Evolutionary conservation across 1,140 invertebrate genomes (phyloP).

Genomic region (Teleogryllus occipitalis): DNA sequence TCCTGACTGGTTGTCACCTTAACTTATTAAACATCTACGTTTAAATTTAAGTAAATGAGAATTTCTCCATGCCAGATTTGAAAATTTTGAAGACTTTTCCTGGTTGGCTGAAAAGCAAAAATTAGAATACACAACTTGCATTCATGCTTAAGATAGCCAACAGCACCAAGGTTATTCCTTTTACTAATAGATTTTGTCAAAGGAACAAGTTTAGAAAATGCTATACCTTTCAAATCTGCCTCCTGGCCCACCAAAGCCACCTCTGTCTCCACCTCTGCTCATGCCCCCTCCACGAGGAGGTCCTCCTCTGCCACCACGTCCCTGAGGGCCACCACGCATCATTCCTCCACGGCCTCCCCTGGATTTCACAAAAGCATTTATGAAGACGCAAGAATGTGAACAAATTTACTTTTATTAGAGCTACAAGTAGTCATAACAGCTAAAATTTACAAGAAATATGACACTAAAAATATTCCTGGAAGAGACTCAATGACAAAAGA

Average conservation of each 20-base stretch:
- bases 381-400: no score
- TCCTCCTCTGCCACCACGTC: slow-evolving; percentile 16
- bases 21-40: no score
- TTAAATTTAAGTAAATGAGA: no score
- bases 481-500: no score
- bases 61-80: no score
- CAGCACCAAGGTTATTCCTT: neutral
- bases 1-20: no score
- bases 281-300: slow-evolving; percentile 16
- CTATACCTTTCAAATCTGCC: neutral
- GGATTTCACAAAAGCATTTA: neutral
- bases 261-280: slow-evolving; percentile 16
- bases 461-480: no score
- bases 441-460: no score
- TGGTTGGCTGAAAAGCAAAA: neutral
- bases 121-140: neutral
- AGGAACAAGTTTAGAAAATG: neutral
- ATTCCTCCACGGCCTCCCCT: slow-evolving; percentile 15
- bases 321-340: slow-evolving; percentile 17
- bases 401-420: no score
- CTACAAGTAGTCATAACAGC: no score
- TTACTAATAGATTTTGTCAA: neutral
- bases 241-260: slow-evolving; percentile 12
- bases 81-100: no score
- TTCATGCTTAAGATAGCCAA: neutral